Conservation (phyloP, 2,113 vertebrate genomes). For the Amazona guildingii region DNA sequence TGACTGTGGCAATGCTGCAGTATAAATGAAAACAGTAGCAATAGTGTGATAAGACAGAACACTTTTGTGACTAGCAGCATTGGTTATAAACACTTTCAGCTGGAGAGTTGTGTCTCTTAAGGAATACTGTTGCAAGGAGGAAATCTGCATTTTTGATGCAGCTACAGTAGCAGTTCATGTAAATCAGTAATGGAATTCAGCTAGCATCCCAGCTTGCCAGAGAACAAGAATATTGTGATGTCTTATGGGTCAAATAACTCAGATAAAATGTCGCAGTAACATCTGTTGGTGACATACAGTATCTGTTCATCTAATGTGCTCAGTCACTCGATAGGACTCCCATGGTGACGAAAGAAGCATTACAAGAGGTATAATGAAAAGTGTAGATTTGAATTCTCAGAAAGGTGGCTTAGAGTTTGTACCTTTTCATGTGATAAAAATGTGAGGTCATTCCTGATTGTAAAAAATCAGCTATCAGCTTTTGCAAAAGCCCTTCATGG, state of each 20-base stretch:
- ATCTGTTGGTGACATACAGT: neutral
- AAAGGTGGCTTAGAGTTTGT: neutral
- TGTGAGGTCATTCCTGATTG: neutral
- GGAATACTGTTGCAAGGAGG: neutral
- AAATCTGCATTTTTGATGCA: neutral
- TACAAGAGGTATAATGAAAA: neutral
- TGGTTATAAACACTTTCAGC: neutral
- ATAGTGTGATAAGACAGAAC: neutral
- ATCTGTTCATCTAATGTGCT: neutral
- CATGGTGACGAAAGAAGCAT: neutral
- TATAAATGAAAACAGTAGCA: neutral
- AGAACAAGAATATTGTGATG: neutral
- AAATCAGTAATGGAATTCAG: neutral
- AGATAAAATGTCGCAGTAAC: neutral
- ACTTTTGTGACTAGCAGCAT: neutral
- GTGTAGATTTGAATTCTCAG: neutral
- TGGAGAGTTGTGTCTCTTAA: neutral
- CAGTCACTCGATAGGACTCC: neutral
- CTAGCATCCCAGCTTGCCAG: neutral
- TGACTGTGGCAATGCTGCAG: neutral
- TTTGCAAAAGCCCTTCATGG: neutral
- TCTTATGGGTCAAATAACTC: neutral
- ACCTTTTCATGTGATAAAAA: neutral
- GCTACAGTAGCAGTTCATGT: neutral
- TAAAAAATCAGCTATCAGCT: neutral